Percentiles rank a stretch among this genome's conserved stretches.
Evolutionary conservation across 64 coral and sea anemone species (phyloP).

Genomic region (Montipora foliosa): DNA sequence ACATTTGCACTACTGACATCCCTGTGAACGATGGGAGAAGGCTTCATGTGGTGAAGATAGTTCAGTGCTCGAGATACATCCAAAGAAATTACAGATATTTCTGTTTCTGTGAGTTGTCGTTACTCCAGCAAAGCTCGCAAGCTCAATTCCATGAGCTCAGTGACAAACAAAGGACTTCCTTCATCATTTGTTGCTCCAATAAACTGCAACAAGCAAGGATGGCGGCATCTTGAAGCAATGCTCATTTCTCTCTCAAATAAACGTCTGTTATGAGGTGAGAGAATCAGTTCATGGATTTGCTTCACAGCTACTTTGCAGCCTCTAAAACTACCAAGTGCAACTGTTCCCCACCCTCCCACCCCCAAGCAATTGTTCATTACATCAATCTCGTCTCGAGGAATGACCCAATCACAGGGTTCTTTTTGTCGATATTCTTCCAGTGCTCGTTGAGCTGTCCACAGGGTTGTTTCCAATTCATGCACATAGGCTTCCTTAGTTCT

Average conservation of each 20-base stretch:
- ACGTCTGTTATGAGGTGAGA: conserved; percentile 64
- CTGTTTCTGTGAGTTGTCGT: not conserved
- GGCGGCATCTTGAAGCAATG: conserved; percentile 75
- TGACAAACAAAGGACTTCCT: conserved; percentile 55
- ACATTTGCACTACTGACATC: too few species aligned
- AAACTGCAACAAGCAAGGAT: conserved; percentile 76
- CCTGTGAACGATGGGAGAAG: too few species aligned
- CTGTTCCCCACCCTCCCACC: conserved; percentile 62
- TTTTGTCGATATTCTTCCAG: conserved; percentile 37
- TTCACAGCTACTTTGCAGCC: conserved; percentile 79
- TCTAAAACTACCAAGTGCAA: conserved; percentile 61
- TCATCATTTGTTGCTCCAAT: conserved; percentile 64
- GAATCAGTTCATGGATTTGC: conserved; percentile 76
- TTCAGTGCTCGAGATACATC: conserved; percentile 4
- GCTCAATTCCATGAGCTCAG: conserved; percentile 55
- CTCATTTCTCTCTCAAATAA: conserved; percentile 81
- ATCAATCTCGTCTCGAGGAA: conserved; percentile 49
- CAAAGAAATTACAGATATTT: conserved; percentile 23
- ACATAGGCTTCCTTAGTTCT: not conserved
- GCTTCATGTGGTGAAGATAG: too few species aligned
- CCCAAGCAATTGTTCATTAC: conserved; percentile 57
- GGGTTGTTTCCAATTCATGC: conserved; percentile 42
- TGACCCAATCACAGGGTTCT: conserved; percentile 11
- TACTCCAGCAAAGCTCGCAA: conserved; percentile 30
- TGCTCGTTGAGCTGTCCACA: conserved; percentile 39